phyloP scores from a whole-genome alignment of 2,888 invertebrate genomes.

The Limenitis camilla region DNA sequence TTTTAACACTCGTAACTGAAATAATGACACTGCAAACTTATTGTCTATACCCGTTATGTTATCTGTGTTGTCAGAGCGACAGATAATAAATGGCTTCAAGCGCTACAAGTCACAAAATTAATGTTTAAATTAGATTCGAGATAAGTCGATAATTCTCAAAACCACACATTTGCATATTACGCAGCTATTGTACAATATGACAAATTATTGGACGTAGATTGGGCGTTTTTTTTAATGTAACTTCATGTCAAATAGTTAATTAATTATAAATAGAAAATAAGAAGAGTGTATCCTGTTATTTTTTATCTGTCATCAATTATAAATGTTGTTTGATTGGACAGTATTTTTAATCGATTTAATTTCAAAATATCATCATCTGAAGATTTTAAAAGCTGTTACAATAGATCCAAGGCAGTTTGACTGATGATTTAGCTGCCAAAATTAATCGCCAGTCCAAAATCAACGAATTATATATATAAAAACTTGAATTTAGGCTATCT shows the following conservation, averaged over 20 bases:
- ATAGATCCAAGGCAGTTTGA: too few species aligned
- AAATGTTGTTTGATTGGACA: too few species aligned
- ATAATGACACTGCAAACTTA: constrained; percentile 10
- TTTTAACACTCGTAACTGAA: constrained; percentile 6
- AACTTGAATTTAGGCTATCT: too few species aligned
- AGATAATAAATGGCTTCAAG: constrained; percentile 16
- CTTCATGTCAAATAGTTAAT: neutral
- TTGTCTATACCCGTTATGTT: constrained; percentile 13
- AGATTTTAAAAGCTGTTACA: too few species aligned
- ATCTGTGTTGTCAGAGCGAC: constrained; percentile 13
- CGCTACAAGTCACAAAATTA: constrained; percentile 16
- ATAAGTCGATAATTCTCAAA: constrained; percentile 17
- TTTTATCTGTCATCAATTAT: too few species aligned
- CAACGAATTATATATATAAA: too few species aligned
- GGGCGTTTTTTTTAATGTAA: neutral
- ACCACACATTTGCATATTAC: constrained; percentile 12
- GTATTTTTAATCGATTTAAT: too few species aligned
- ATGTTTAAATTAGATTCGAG: constrained; percentile 17
- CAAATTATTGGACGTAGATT: constrained; percentile 2
- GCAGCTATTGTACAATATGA: constrained; percentile 10
- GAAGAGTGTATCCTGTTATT: too few species aligned
- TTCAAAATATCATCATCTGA: too few species aligned
- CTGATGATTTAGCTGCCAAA: too few species aligned
- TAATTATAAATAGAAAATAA: neutral
- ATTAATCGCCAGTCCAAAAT: too few species aligned